Evolutionary conservation across 2,113 vertebrate genomes (phyloP).

Genomic region (Hyla sarda): DNA sequence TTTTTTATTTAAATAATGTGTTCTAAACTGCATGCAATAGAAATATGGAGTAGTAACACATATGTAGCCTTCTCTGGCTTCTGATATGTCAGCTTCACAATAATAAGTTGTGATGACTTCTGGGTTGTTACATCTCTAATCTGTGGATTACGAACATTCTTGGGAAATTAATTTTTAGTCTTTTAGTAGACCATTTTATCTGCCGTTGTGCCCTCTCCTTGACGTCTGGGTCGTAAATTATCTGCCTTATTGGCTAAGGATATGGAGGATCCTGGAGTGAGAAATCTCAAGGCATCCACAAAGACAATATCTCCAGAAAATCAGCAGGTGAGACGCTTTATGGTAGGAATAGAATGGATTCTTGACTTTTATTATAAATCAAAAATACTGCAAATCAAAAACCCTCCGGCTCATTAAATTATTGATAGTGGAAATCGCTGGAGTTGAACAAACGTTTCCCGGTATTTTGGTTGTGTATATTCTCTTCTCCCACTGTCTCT

Average conservation of each 20-base stretch:
- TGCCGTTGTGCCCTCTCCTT: constrained; percentile 15
- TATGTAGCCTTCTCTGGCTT: background rate
- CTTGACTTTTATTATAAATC: constrained; percentile 52
- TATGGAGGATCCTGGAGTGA: constrained; percentile 12
- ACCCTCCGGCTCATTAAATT: constrained; percentile 48
- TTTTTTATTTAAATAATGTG: background rate
- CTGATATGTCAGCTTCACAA: background rate
- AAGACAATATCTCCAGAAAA: constrained; percentile 21
- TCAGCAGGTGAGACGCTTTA: constrained; percentile 20
- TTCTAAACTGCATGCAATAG: background rate
- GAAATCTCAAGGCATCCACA: constrained; percentile 1
- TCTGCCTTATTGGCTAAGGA: constrained; percentile 34
- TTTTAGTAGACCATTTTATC: constrained; percentile 35
- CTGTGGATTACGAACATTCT: constrained; percentile 16
- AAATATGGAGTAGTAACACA: background rate
- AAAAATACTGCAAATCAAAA: too few relatives aligned
- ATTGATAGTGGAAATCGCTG: constrained; percentile 4
- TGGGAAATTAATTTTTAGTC: constrained; percentile 21
- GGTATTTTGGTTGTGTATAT: background rate
- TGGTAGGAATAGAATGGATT: background rate
- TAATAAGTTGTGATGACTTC: background rate
- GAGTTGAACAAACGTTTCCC: constrained; percentile 1
- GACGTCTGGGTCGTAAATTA: constrained; percentile 23
- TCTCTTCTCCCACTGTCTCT: constrained; percentile 51
- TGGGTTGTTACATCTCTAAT: constrained; percentile 30